Evolutionary conservation across 2,797 vertebrate species (phyloP).

Genomic region (Crypturellus tataupa): DNA sequence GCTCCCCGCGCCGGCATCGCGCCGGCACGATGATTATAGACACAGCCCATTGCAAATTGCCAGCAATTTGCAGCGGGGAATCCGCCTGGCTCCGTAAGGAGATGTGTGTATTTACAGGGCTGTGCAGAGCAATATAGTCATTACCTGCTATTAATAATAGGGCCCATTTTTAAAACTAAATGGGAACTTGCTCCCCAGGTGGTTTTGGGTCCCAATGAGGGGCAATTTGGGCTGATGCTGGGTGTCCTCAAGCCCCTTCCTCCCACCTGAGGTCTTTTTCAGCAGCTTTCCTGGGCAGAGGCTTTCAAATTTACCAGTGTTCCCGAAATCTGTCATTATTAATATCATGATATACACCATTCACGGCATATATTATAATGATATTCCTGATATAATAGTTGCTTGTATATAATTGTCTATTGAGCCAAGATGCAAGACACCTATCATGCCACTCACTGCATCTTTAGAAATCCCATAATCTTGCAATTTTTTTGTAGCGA

Average conservation of each 20-base stretch:
- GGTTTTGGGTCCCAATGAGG: neutral
- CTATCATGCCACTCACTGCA: too few relatives aligned
- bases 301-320: neutral
- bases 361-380: too few relatives aligned
- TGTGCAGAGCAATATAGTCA: neutral
- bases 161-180: neutral
- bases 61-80: neutral
- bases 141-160: neutral
- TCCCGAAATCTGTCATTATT: neutral
- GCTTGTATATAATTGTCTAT: too few relatives aligned
- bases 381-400: too few relatives aligned
- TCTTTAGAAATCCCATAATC: too few relatives aligned
- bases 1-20: neutral
- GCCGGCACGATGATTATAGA: conserved; percentile 3
- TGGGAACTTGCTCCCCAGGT: too few relatives aligned
- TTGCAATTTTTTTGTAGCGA: too few relatives aligned
- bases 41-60: neutral
- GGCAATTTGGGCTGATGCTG: neutral
- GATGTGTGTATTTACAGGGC: neutral
- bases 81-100: neutral
- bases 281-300: neutral
- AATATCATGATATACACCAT: neutral
- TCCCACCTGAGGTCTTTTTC: neutral
- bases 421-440: too few relatives aligned
- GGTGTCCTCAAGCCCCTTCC: neutral